Evolutionary conservation across 2,888 invertebrate genomes (phyloP), one percentile per base, ranked within the genome.

Genomic region (Dexiosoma caninum): DNA sequence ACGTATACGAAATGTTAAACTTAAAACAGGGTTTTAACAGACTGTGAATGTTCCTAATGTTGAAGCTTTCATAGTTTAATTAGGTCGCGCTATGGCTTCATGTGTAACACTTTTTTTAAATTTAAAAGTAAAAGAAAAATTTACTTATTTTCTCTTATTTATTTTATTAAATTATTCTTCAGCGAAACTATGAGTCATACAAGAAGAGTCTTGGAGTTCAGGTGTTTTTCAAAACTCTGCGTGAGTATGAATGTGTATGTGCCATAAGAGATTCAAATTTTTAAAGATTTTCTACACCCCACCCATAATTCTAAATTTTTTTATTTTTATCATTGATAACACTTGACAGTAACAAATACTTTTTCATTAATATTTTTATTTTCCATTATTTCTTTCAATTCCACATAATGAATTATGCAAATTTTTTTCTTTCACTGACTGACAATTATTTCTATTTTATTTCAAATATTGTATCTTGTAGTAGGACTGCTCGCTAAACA

Each of bases 401-500:
- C 42, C 57, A 51, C 27, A 2, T 74, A 80, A 82, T 74, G 77
- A 82, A 77, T 80, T 88, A 87, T 87, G 88, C 87, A 87, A 87
- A 87, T 86, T 76, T 77, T 40, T 57, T 12, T 27, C 3, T n/a
- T 49, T 10, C 27, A 35, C 72, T 21, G 51, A 77, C 59, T 66
- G 69, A 70, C 74, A 82, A 82, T 77, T 79, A 77, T 79, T 82
- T 70, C 72, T 72, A 35, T 35, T 62, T 86, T 85, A 62, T 67
- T 77, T 60, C 42, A 55, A 53, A 66, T 76, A 37, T 60, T 67
- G 21, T 85, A 35, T 35, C 44, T 84, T 82, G 77, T n/a, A n/a
- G n/a, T n/a, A n/a, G n/a, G n/a, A n/a, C n/a, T n/a, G n/a, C n/a
- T n/a, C n/a, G n/a, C n/a, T n/a, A n/a, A n/a, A n/a, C n/a, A n/a